These are phyloP conservation scores for Ctenicera cuprea DNA, from an alignment of 2,888 invertebrate species.

Conservation along the genomic window DNA sequence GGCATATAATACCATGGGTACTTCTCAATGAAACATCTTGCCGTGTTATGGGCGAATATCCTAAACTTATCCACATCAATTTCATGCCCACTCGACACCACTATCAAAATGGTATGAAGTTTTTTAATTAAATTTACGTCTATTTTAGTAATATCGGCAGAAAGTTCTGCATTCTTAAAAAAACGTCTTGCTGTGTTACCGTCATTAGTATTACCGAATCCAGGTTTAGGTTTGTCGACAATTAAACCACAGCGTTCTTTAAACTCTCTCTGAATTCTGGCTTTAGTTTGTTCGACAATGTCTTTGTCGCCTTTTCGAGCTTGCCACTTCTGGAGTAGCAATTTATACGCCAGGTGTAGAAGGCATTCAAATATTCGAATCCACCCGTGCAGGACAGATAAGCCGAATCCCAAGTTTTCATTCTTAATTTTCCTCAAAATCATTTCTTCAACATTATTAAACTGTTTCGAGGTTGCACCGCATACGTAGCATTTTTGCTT, in stretches of 20 bases:
- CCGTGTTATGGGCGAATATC: slow-evolving; percentile 33
- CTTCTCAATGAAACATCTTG: slow-evolving; percentile 35
- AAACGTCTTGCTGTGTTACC: slow-evolving; percentile 47
- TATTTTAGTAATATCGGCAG: slow-evolving; percentile 31
- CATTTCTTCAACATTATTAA: slow-evolving; percentile 55
- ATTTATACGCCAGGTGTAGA: slow-evolving; percentile 56
- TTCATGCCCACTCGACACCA: slow-evolving; percentile 40
- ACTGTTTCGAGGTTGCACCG: slow-evolving; percentile 55
- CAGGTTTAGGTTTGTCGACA: slow-evolving; percentile 46
- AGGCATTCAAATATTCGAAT: slow-evolving; percentile 61
- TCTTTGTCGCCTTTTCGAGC: slow-evolving; percentile 51
- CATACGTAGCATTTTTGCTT: slow-evolving; percentile 51
- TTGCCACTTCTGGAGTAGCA: slow-evolving; percentile 56
- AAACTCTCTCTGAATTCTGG: slow-evolving; percentile 52
- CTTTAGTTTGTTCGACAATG: slow-evolving; percentile 43
- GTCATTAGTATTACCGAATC: slow-evolving; percentile 52
- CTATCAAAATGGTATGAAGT: slow-evolving; percentile 43
- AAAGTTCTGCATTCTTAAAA: slow-evolving; percentile 43
- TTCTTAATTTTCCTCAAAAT: slow-evolving; percentile 47
- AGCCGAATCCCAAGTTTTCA: slow-evolving; percentile 53
- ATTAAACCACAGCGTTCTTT: slow-evolving; percentile 45
- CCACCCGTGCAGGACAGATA: slow-evolving; percentile 59
- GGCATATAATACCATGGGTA: slow-evolving; percentile 46
- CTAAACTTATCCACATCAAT: slow-evolving; percentile 42
- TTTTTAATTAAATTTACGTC: slow-evolving; percentile 42